Evolutionary conservation across 2,113 vertebrate genomes (phyloP), one percentile per base, ranked within the genome.

Genomic region (Gasterosteus aculeatus): DNA sequence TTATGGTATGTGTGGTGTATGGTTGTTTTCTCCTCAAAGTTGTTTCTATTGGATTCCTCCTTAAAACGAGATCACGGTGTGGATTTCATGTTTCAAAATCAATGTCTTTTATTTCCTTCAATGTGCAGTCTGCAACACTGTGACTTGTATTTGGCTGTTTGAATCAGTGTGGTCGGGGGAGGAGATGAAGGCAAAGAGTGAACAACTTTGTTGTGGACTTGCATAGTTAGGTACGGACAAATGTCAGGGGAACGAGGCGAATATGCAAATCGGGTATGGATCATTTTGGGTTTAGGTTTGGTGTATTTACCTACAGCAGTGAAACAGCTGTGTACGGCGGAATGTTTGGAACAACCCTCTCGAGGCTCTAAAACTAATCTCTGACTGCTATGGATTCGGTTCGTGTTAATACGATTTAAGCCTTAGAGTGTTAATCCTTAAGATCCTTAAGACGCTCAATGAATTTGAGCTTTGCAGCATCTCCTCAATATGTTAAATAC

Each of bases 391-490:
- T 87, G 83, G 85, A 87, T 89, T 87, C 76, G 72, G 80, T 84
- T 62, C 54, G 70, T 78, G 70, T 75, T 87, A 90, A 92, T 79
- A 80, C 63, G 70, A 83, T 88, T 89, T 84, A 84, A 81, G 68
- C 79, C 81, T 78, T 73, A 73, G 86, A 86, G 81, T 88, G 69
- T 72, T 87, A 85, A 89, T 87, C 80, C 80, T 76, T 66, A 72
- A 77, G 75, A 89, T 83, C 75, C 81, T 85, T 77, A 73, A 85
- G 84, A 87, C 82, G 80, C 65, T 88, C 78, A 88, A 56, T 81
- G 69, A 78, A 83, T 83, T 84, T 44, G 54, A 74, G 74, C 78
- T 84, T 70, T 82, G 67, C 69, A 75, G 77, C 49, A 71, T 85
- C 47, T 75, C 66, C 57, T 81, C 69, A 68, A 63, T 74, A 82